Conservation (phyloP, 2,888 invertebrate genomes). For the Dryadula phaetusa region DNA sequence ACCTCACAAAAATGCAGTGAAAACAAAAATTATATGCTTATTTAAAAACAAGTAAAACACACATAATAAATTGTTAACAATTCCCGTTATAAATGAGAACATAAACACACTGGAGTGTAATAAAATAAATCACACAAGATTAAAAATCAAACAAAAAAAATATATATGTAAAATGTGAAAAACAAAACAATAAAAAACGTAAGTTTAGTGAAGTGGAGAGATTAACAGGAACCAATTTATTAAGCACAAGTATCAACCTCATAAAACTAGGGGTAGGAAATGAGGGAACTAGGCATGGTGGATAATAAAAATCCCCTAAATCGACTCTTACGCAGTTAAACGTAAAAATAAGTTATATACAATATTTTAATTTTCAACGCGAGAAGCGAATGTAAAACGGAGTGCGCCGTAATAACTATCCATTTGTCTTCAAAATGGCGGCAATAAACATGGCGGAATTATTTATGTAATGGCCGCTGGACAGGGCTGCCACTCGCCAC, state of each 20-base stretch:
- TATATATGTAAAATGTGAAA: slow-evolving; percentile 31
- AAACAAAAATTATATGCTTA: not conserved
- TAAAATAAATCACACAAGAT: slow-evolving; percentile 31
- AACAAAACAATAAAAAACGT: slow-evolving; percentile 43
- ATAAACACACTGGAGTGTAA: slow-evolving; percentile 22
- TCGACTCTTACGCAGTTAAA: slow-evolving; percentile 78
- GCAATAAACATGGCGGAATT: slow-evolving; percentile 83
- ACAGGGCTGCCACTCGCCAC: slow-evolving; percentile 78
- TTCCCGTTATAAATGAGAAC: slow-evolving; percentile 14
- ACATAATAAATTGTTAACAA: slow-evolving; percentile 17
- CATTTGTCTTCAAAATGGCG: slow-evolving; percentile 84
- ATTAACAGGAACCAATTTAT: slow-evolving; percentile 60
- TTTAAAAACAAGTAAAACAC: slow-evolving; percentile 4
- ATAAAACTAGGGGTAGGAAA: slow-evolving; percentile 53
- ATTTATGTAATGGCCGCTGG: slow-evolving; percentile 82
- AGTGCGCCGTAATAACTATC: slow-evolving; percentile 82
- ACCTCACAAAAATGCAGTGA: not conserved
- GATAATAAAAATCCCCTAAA: slow-evolving; percentile 59
- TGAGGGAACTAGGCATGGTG: slow-evolving; percentile 49
- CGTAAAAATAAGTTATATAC: slow-evolving; percentile 77
- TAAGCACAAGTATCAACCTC: slow-evolving; percentile 54
- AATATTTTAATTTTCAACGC: slow-evolving; percentile 83
- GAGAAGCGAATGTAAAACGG: slow-evolving; percentile 80
- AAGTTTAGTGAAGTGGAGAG: slow-evolving; percentile 62
- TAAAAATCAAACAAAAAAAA: slow-evolving; percentile 28